Conservation (phyloP, 2,797 vertebrate genomes). For the Euthynnus affinis region DNA sequence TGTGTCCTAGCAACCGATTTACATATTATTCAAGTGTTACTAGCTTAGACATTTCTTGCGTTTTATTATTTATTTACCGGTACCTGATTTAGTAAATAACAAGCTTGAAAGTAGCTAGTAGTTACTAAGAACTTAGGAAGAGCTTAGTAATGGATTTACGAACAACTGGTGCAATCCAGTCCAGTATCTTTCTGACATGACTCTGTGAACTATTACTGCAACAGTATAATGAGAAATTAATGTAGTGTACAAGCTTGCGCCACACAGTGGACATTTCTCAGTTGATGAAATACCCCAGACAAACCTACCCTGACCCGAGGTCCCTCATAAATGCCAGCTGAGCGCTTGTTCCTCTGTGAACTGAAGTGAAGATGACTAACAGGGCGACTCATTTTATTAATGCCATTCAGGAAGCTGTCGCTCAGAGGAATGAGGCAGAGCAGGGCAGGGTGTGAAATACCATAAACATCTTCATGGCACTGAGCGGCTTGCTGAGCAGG, state of each 20-base stretch:
- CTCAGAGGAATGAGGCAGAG: conserved; percentile 73
- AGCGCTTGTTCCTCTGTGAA: conserved; percentile 55
- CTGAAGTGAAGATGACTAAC: conserved; percentile 62
- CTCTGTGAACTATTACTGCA: conserved; percentile 22
- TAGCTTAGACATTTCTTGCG: too few species aligned
- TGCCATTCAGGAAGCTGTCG: conserved; percentile 78
- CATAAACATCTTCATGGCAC: conserved; percentile 66
- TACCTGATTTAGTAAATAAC: too few species aligned
- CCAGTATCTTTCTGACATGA: conserved; percentile 12
- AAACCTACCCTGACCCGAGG: conserved; percentile 47
- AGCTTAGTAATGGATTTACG: neutral
- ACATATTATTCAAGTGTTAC: too few species aligned
- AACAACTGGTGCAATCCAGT: neutral
- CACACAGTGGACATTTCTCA: conserved; percentile 40
- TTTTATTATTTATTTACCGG: too few species aligned
- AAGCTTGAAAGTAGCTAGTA: too few species aligned
- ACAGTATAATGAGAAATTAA: conserved; percentile 40
- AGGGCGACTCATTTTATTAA: conserved; percentile 76
- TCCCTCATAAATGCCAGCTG: conserved; percentile 43
- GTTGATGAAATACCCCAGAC: conserved; percentile 53
- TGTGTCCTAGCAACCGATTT: too few species aligned
- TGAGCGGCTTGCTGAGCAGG: conserved; percentile 63
- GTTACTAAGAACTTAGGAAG: too few species aligned
- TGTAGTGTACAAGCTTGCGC: conserved; percentile 16
- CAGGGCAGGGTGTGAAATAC: conserved; percentile 67